Percentiles rank a stretch among this genome's conserved stretches.
Conservation (phyloP, 2,888 invertebrate species). For the Cabera pusaria region DNA sequence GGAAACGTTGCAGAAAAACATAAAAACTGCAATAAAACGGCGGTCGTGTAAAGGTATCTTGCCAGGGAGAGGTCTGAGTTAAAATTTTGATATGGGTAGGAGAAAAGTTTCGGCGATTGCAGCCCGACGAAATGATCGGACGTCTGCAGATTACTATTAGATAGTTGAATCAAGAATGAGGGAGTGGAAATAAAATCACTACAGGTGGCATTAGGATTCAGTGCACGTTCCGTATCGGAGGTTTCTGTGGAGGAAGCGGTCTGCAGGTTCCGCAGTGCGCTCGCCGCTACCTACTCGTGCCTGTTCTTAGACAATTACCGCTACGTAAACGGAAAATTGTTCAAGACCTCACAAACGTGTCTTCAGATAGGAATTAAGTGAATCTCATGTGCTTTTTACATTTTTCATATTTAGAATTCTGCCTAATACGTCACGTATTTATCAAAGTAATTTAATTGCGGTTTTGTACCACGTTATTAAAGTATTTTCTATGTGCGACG, state of each 20-base stretch:
- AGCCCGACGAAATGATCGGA: conserved; percentile 45
- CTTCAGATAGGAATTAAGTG: conserved; percentile 56
- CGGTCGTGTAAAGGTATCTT: conserved; percentile 27
- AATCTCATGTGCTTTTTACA: conserved; percentile 52
- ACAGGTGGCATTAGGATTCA: conserved; percentile 72
- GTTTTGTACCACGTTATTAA: conserved; percentile 39
- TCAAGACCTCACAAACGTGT: conserved; percentile 71
- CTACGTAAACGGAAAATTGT: conserved; percentile 79
- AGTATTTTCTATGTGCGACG: conserved; percentile 39
- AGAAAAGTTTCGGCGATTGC: conserved; percentile 25
- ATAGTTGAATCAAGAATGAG: conserved; percentile 74
- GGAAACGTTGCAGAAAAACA: conserved; percentile 53
- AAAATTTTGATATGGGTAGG: conserved; percentile 34
- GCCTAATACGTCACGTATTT: too few species aligned
- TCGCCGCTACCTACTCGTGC: conserved; percentile 58
- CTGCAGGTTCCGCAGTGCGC: conserved; percentile 72
- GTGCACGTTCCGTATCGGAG: conserved; percentile 74
- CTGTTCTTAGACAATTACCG: conserved; percentile 78
- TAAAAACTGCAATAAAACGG: conserved; percentile 58
- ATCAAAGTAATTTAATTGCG: conserved; percentile 25
- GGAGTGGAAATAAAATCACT: conserved; percentile 77
- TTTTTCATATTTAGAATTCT: too few species aligned
- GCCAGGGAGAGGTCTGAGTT: conserved; percentile 22
- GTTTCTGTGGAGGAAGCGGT: conserved; percentile 59
- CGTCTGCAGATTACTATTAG: conserved; percentile 67